Conservation (phyloP, 1,140 invertebrate genomes). For the Aphis craccivora region DNA sequence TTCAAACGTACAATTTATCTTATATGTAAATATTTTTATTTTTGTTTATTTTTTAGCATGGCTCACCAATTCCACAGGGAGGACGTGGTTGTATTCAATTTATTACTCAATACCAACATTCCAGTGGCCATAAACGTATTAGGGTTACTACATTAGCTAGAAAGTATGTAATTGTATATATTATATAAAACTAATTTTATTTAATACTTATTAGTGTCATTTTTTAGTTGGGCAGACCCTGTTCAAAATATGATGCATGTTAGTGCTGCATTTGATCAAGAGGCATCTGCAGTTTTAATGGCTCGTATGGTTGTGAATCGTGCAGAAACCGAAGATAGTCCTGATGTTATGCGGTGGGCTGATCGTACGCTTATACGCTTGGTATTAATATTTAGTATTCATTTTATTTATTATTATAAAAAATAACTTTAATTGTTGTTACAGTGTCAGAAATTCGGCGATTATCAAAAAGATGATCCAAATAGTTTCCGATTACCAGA, state of each 20-base stretch:
- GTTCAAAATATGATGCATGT: constrained; percentile 81
- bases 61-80: constrained; percentile 93
- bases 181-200: not conserved
- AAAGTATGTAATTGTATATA: constrained; percentile 72
- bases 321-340: constrained; percentile 94
- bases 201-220: constrained; percentile 57
- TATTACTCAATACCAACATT: constrained; percentile 98
- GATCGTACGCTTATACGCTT: constrained; percentile 97
- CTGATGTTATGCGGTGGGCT: constrained; percentile 97
- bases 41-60: constrained; percentile 71
- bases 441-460: constrained; percentile 98
- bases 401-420: constrained; percentile 51
- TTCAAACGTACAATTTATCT: not conserved
- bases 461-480: constrained; percentile 97
- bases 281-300: constrained; percentile 97
- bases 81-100: constrained; percentile 97
- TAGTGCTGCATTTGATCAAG: constrained; percentile 95
- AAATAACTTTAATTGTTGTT: constrained; percentile 21
- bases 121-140: constrained; percentile 93
- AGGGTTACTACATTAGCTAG: constrained; percentile 95
- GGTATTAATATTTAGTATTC: constrained; percentile 66
- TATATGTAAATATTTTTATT: constrained; percentile 21
- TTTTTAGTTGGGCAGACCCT: constrained; percentile 81
- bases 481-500: constrained; percentile 94
- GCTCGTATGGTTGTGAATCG: constrained; percentile 94